Evolutionary conservation across 2,888 invertebrate genomes (phyloP).

Genomic region (Lepidocyrtoides sp.): DNA sequence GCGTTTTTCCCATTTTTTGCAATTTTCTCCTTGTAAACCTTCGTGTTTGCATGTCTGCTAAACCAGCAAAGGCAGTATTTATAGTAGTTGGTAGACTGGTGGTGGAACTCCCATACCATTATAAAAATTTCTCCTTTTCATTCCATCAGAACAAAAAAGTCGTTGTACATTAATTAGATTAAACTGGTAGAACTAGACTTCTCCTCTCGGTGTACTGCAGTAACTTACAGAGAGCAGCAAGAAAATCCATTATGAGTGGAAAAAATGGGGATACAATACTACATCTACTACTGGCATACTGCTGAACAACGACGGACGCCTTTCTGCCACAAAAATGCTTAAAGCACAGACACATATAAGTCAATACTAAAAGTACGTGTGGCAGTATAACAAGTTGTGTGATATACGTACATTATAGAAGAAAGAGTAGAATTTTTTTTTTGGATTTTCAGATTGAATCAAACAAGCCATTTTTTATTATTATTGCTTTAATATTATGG

Average conservation of each 20-base stretch:
- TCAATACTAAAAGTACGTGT: not conserved
- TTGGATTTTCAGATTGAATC: slow-evolving; percentile 57
- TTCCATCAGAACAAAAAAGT: slow-evolving; percentile 22
- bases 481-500: slow-evolving; percentile 49
- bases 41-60: slow-evolving; percentile 45
- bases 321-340: too few species aligned
- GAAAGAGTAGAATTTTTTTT: slow-evolving; percentile 13
- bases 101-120: slow-evolving; percentile 14
- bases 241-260: not conserved
- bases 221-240: not conserved
- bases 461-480: slow-evolving; percentile 55
- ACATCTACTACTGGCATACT: not conserved
- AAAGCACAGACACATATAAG: not conserved
- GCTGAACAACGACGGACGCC: not conserved
- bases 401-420: too few species aligned
- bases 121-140: slow-evolving; percentile 36
- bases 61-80: not conserved
- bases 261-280: not conserved
- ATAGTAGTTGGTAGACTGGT: not conserved
- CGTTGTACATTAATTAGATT: slow-evolving; percentile 51
- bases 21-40: slow-evolving; percentile 18
- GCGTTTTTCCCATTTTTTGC: slow-evolving; percentile 35
- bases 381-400: not conserved
- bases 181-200: slow-evolving; percentile 3
- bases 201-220: not conserved